Base-by-base conservation (phyloP, 2,113 vertebrate genomes). In the Pavo muticus region DNA sequence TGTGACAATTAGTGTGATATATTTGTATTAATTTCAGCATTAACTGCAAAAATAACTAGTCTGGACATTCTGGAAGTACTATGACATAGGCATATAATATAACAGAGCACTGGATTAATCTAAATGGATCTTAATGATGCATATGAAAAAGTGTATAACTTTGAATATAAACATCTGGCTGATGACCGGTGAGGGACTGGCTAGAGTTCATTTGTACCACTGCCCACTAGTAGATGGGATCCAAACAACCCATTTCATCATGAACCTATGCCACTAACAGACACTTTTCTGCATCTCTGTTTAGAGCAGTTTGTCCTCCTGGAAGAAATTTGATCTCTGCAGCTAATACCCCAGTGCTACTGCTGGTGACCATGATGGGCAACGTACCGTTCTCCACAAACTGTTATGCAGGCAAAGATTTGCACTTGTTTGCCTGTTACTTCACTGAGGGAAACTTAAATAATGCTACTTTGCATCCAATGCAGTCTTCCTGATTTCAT, bases 161-260 rank as follows among this genome's bases (percentile, higher is more conserved):
- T 94, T 90, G 79, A 52, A 71, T 71, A 94, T 71, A 95, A 93
- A 97, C 90, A 95, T 94, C 93, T 97, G 94, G 85, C 91, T 95
- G 79, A 95, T 93, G 82, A 91, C 35, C 0, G 0, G 52, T 81
- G 54, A 88, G 82, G 61, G 88, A 94, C 69, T 69, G 52, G 32
- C 9, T 42, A 69, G 39, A 42, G 52, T 42, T 83, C 76, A 84
- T 94, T 93, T 90, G 61, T 86, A 86, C 42, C 47, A 59, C 44
- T 87, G 70, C 61, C 87, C 76, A 65, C 61, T 68, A 69, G 27
- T 75, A 81, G 52, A 78, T 65, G 44, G 14, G 20, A 39, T 75
- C 69, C 76, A 91, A 84, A 87, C 37, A 93, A 32, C 11, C 8
- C 52, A 42, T 93, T 95, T 93, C 52, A 65, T 88, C 80, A 83